Base-by-base conservation (phyloP, 2,888 invertebrate genomes). In the Synergus umbraculus region DNA sequence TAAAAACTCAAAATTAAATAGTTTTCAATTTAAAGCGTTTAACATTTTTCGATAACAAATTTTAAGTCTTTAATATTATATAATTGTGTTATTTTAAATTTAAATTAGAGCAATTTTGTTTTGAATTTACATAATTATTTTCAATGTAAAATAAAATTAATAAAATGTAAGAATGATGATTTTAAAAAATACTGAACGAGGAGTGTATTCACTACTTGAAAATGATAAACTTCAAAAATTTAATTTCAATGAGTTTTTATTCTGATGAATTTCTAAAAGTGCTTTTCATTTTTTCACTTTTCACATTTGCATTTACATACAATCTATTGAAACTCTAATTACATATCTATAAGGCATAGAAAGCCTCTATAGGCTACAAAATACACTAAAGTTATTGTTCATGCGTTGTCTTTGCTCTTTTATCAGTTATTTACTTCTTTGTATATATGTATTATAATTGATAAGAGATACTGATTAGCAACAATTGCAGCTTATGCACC, bases 311-410 rank as follows among this genome's bases (percentile, higher is more conserved):
- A 37, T 73, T 37, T 18, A 73, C 41, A 58, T 18, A 73, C 41
- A 58, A 15, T 58, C n/a, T 73, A 58, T 54, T 73, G 5, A 37
- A 73, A 58, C 41, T 73, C n/a, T 54, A 37, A 73, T 73, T 41
- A 54, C 37, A 37, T 49, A 10, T 37, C 54, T 41, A 73, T 73
- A 73, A 73, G 54, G 73, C 73, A 29, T 54, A 73, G n/a, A 73
- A 41, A 73, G 29, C 54, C 54, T 37, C 54, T 54, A 12, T 54
- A 73, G 37, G 41, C 73, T 73, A 73, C 10, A 73, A 73, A 73
- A 73, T 73, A 73, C 73, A 73, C 73, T 73, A 73, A 73, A 54
- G 9, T 73, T 73, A 73, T 41, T 58, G 73, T 73, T 73, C 54
- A 73, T 73, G 73, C 73, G 73, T 41, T 73, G 54, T 37, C n/a